A percentile compares a stretch with the other conserved stretches of the same genome.
phyloP scores from a whole-genome alignment of 2,888 invertebrate species.

The Stenodema calcarata region DNA sequence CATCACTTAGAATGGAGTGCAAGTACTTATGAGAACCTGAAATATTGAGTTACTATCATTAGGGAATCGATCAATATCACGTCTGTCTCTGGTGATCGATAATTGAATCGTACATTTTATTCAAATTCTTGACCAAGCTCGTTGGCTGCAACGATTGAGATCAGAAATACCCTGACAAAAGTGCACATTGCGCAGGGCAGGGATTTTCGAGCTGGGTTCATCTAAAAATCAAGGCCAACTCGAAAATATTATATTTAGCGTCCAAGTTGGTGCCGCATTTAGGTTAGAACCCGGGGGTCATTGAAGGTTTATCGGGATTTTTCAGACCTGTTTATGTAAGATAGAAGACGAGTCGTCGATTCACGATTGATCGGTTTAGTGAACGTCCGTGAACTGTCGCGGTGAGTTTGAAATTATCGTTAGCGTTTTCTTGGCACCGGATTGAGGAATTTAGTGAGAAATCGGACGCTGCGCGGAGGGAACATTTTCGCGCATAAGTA shows the following conservation, averaged over 20 bases:
- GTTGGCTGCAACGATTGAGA: too few species aligned
- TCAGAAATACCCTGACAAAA: neutral
- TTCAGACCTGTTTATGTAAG: neutral
- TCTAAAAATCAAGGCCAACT: neutral
- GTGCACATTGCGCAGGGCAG: neutral
- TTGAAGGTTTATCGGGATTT: neutral
- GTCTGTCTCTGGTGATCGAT: too few species aligned
- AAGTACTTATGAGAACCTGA: too few species aligned
- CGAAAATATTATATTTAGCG: neutral
- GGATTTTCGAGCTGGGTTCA: neutral
- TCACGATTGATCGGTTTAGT: neutral
- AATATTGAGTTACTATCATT: too few species aligned
- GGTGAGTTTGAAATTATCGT: neutral
- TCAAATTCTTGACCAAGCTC: too few species aligned
- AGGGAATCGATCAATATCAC: too few species aligned
- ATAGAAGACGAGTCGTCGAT: neutral
- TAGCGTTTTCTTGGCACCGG: neutral
- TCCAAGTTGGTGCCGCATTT: neutral
- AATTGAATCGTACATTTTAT: too few species aligned
- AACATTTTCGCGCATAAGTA: neutral
- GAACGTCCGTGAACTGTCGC: neutral
- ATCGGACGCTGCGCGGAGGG: neutral
- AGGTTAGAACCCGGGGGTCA: slow-evolving; percentile 7
- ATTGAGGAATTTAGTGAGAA: neutral
- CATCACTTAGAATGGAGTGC: too few species aligned